Evolutionary conservation across 2,113 vertebrate species (phyloP).

Genomic region (Microtus richardsoni): DNA sequence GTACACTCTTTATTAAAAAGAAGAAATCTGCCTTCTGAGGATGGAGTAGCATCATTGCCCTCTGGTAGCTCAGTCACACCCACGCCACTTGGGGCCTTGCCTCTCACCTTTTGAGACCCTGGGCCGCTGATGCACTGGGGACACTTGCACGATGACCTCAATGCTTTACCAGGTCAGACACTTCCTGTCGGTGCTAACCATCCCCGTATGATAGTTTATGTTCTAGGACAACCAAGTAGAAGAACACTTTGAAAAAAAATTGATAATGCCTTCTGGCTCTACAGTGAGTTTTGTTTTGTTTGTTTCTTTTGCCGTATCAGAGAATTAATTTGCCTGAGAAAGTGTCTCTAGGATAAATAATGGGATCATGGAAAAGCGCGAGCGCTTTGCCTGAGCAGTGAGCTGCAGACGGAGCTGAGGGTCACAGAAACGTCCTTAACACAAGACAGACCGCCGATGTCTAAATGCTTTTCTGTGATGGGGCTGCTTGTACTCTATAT

Average conservation of each 20-base stretch:
- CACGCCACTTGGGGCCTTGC: slow-evolving; percentile 47
- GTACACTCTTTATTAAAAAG: neutral
- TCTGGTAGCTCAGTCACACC: slow-evolving; percentile 52
- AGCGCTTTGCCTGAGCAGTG: slow-evolving; percentile 71
- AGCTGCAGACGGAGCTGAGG: slow-evolving; percentile 71
- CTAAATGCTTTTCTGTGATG: slow-evolving; percentile 82
- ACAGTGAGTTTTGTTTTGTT: slow-evolving; percentile 78
- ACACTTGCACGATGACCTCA: slow-evolving; percentile 20
- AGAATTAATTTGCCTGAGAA: slow-evolving; percentile 78
- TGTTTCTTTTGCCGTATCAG: slow-evolving; percentile 72
- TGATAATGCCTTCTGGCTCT: slow-evolving; percentile 81
- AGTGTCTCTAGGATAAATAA: slow-evolving; percentile 67
- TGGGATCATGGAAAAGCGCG: slow-evolving; percentile 49
- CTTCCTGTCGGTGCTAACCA: slow-evolving; percentile 66
- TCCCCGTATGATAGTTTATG: slow-evolving; percentile 76
- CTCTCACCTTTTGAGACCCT: slow-evolving; percentile 49
- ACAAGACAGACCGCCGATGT: slow-evolving; percentile 69
- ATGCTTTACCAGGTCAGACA: slow-evolving; percentile 50
- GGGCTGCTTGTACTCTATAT: slow-evolving; percentile 83
- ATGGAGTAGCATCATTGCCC: neutral
- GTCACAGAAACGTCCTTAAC: slow-evolving; percentile 81
- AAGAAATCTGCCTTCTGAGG: neutral
- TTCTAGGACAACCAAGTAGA: slow-evolving; percentile 81
- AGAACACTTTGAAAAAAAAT: slow-evolving; percentile 79
- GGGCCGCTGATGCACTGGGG: slow-evolving; percentile 39